Percentiles rank a stretch among this genome's conserved stretches.
These are phyloP conservation scores for Heterochromis multidens DNA, from an alignment of 2,113 vertebrate genomes.

Conservation along the genomic window DNA sequence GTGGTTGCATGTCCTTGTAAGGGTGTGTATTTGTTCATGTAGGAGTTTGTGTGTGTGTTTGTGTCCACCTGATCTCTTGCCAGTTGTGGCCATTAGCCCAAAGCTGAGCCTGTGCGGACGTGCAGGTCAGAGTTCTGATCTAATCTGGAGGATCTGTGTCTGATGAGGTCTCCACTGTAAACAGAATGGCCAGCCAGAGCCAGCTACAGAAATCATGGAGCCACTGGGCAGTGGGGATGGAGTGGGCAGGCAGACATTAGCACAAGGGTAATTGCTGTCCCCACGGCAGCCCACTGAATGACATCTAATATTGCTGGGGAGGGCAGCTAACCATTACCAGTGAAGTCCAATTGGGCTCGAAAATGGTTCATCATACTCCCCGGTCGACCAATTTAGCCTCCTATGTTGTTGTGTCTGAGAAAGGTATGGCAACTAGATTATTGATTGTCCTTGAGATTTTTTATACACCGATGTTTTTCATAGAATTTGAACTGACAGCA, in stretches of 20 bases:
- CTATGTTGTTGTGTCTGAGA: slow-evolving; percentile 39
- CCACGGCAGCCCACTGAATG: slow-evolving; percentile 56
- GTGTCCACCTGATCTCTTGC: slow-evolving; percentile 29
- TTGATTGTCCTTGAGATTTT: slow-evolving; percentile 64
- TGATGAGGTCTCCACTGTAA: slow-evolving; percentile 61
- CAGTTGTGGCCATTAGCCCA: slow-evolving; percentile 48
- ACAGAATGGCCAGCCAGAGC: slow-evolving; percentile 35
- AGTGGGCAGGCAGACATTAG: slow-evolving; percentile 60
- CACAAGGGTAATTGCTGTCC: slow-evolving; percentile 69
- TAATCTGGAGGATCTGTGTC: slow-evolving; percentile 55
- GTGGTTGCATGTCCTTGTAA: neutral
- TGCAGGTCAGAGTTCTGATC: slow-evolving; percentile 57
- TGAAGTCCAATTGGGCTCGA: slow-evolving; percentile 64
- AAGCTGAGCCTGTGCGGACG: slow-evolving; percentile 33
- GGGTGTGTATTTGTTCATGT: neutral
- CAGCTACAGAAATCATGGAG: slow-evolving; percentile 40
- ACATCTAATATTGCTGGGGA: slow-evolving; percentile 62
- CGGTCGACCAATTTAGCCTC: slow-evolving; percentile 51
- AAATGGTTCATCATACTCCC: slow-evolving; percentile 68
- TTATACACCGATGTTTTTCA: slow-evolving; percentile 43
- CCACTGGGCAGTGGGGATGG: slow-evolving; percentile 23
- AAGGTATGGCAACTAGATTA: slow-evolving; percentile 50
- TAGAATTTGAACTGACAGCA: slow-evolving; percentile 37
- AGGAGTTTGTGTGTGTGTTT: neutral
- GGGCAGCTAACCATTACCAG: slow-evolving; percentile 59